Evolutionary conservation across 2,797 vertebrate species (phyloP).

Genomic region (Malurus leucopterus): DNA sequence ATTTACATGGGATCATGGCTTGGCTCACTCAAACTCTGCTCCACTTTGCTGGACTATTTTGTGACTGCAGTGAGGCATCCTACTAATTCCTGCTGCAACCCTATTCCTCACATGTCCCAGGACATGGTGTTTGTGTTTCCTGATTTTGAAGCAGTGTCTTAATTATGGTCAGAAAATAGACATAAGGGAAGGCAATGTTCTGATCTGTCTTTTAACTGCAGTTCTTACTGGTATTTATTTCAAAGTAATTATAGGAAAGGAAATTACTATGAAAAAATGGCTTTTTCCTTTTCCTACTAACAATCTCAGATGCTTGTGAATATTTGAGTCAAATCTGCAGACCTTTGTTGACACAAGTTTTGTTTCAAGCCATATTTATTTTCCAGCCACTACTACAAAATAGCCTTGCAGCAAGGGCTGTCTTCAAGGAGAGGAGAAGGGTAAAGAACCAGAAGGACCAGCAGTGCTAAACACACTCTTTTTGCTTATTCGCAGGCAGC

Average conservation of each 20-base stretch:
- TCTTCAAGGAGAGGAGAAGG: background rate
- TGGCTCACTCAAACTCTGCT: constrained; percentile 3
- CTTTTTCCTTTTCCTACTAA: constrained; percentile 25
- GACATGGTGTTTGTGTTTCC: background rate
- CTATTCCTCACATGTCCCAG: background rate
- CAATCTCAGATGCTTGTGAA: background rate
- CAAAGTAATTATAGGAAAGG: constrained; percentile 26
- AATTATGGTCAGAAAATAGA: constrained; percentile 6
- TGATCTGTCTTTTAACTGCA: constrained; percentile 1
- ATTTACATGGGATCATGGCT: constrained; percentile 20
- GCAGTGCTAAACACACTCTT: background rate
- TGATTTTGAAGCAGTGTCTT: constrained; percentile 24
- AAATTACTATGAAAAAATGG: constrained; percentile 20
- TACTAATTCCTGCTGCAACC: constrained; percentile 1
- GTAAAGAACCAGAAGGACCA: background rate
- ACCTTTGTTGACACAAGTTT: constrained; percentile 9
- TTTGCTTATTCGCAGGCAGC: background rate
- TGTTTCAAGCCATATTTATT: background rate
- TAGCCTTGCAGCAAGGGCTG: background rate
- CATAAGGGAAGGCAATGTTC: background rate
- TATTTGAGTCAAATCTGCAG: constrained; percentile 2
- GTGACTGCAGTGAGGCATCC: background rate
- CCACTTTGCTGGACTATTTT: constrained; percentile 1
- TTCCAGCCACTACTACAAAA: background rate
- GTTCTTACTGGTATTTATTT: constrained; percentile 26